Evolutionary conservation across 1,140 invertebrate species (phyloP).

Genomic region (Lepidurus packardi): DNA sequence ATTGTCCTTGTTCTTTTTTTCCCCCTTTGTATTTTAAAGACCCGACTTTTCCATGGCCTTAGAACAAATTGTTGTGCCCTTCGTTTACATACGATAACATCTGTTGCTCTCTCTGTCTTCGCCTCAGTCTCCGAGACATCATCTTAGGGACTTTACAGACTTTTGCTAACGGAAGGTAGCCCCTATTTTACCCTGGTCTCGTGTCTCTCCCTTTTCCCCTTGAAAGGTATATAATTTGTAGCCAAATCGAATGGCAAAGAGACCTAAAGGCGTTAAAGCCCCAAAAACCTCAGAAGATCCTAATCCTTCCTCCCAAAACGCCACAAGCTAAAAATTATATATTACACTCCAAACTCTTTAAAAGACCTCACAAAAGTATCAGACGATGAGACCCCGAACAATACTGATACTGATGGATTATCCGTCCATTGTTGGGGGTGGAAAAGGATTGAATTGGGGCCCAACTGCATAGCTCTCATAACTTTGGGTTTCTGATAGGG

Average conservation of each 20-base stretch:
- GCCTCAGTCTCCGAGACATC: background rate
- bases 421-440: background rate
- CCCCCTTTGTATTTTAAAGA: background rate
- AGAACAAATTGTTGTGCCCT: conserved; percentile 10
- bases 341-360: background rate
- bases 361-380: background rate
- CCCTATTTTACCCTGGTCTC: background rate
- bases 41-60: background rate
- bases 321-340: background rate
- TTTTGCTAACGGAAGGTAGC: too few species aligned
- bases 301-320: background rate
- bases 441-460: background rate
- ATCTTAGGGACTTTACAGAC: too few species aligned
- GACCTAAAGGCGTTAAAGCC: background rate
- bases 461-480: too few species aligned
- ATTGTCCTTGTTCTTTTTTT: background rate
- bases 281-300: too few species aligned
- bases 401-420: conserved; percentile 1
- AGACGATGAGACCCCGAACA: background rate
- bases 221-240: conserved; percentile 7
- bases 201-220: background rate
- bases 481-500: too few species aligned
- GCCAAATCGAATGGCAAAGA: background rate
- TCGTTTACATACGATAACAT: conserved; percentile 22
- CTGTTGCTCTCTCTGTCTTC: conserved; percentile 21